Evolutionary conservation across 2,888 invertebrate genomes (phyloP), one percentile per base, ranked within the genome.

Genomic region (Parapristionchus giblindavisi): DNA sequence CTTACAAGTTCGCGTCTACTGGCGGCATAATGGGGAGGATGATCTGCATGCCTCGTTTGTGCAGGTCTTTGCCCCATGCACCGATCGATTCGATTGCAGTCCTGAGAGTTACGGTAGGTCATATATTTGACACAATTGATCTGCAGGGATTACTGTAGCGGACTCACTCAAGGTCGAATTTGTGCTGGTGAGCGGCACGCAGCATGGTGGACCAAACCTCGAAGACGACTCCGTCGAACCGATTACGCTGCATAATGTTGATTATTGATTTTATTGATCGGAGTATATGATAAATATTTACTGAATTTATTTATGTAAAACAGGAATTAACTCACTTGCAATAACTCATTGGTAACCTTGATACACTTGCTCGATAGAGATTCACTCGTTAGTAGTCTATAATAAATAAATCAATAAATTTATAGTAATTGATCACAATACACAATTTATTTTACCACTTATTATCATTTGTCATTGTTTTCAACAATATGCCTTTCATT

Each of bases 211-310:
- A 93, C 92, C 96, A 94, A 70, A 96, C 91, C 89, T 98, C 97
- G 3, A 98, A 88, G 0, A 96, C 94, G 51, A 93, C 92, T 0
- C 98, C 98, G 89, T 94, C 92, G 89, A 97, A 95, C 80, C 92
- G 91, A 89, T 93, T 92, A 77, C 92, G 91, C 90, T 93, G 91
- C 78, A 92, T 92, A 21, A 76, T 3, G 56, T 36, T 76, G 27
- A 63, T 61, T 8, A 61, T 17, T 6, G 5, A 14, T 6, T 6
- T 14, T 14, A n/a, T 54, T 6, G 56, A 24, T 24, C 24, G 17
- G 56, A 54, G 17, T n/a, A n/a, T n/a, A n/a, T n/a, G n/a, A n/a
- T 40, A 27, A 29, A 32, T 32, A 60, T 60, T 21, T 60, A 36
- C 21, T 6, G n/a, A 43, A n/a, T 54, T 8, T 6, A 63, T 40